Base-by-base conservation (phyloP, 2,888 invertebrate species). In the Chrysodeixis includens region DNA sequence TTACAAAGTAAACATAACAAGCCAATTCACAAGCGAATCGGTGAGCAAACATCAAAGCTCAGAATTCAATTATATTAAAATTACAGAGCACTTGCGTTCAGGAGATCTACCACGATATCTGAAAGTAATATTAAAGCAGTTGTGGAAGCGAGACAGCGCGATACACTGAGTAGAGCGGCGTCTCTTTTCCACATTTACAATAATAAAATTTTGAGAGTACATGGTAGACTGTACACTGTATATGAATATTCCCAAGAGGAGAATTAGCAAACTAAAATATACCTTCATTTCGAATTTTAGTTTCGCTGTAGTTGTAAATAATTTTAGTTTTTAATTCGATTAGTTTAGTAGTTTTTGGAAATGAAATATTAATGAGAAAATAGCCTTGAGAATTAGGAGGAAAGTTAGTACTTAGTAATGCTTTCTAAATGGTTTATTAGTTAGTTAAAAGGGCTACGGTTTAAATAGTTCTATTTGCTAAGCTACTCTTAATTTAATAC, bases 1-100 rank as follows among this genome's bases (percentile, higher is more conserved):
- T 49, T 49, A 49, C 46, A 18, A 18, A 20, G 10, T 20, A 20
- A 49, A 49, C 9, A 49, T 20, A 49, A 49, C 46, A 49, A 20
- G 40, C n/a, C 5, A 40, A 40, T 40, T 49, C 18, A 49, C 18
- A 9, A 49, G 18, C 9, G 46, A 49, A 20, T 49, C 46, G 20
- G n/a, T n/a, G 40, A 40, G 40, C 20, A 20, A 49, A 46, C 18
- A 46, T 49, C 18, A 49, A 20, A 49, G 46, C 46, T 20, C 18
- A 10, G 46, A 18, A 49, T 49, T 49, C 46, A 49, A 49, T 49
- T 49, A 49, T 49, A 49, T 49, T 49, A 9, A 49, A 49, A 49
- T 49, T 14, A 44, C n/a, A 16, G n/a, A 52, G 35, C 52, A 51
- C 51, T 51, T 52, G 6, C 35, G 16, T 26, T n/a, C 5, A 8